Evolutionary conservation across 2,113 vertebrate species (phyloP), one percentile per base, ranked within the genome.

Genomic region (Hassar affinis): DNA sequence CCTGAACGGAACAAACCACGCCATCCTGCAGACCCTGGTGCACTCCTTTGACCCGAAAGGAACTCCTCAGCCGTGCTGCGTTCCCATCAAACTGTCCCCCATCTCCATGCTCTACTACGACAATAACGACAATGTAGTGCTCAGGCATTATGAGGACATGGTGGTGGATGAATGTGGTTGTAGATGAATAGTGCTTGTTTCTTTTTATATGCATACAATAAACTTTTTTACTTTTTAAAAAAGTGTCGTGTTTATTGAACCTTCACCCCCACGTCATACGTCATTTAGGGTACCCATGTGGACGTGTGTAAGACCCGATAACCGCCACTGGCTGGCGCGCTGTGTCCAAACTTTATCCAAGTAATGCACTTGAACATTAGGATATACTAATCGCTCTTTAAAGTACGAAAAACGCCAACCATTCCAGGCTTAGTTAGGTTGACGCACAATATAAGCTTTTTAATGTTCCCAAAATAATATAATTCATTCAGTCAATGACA

Each of bases 81-180:
- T 98, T 1, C 97, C 98, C 0, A 93, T 96, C 38, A 93, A 94
- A 52, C 94, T 99, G 1, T 97, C 97, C 0, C 96, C 97, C 0
- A 95, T 99, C 90, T 98, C 98, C 47, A 96, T 99, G 93, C 95
- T 99, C 42, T 99, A 98, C 81, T 99, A 98, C 2, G 97, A 99
- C 86, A 97, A 97, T 90, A 94, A 94, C 0, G 97, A 98, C 93
- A 99, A 99, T 27, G 97, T 99, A 84, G 97, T 99, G 77, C 93
- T 99, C 1, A 85, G 96, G 4, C 97, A 98, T 88, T 98, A 98
- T 12, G 95, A 98, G 88, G 96, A 99, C 90, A 99, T 99, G 98
- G 95, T 96, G 91, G 97, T 99, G 91, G 96, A 99, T 0, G 96
- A 98, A 90, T 98, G 98, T 0, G 96, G 97, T 4, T 99, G 98